These are phyloP conservation scores for Gortyna flavago DNA, from an alignment of 2,888 invertebrate genomes.

Conservation along the genomic window DNA sequence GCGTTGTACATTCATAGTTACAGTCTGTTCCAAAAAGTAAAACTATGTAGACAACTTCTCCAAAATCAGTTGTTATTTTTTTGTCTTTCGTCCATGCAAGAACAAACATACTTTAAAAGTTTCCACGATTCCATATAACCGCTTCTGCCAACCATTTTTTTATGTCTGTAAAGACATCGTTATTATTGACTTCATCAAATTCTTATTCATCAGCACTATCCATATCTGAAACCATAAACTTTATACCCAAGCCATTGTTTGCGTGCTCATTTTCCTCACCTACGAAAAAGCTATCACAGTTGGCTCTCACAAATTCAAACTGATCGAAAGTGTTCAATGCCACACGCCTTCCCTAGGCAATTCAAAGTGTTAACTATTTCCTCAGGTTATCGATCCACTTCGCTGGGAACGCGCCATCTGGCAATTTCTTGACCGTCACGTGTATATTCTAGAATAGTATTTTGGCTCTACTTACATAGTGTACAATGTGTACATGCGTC, in stretches of 20 bases:
- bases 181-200: not conserved
- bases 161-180: not conserved
- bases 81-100: not conserved
- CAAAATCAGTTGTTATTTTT: conserved; percentile 3
- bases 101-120: not conserved
- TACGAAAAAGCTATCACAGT: conserved; percentile 6
- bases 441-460: conserved; percentile 43
- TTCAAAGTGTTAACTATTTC: conserved; percentile 58
- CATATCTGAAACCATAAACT: not conserved
- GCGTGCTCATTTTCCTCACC: not conserved
- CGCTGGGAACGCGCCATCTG: conserved; percentile 63
- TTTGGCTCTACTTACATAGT: conserved; percentile 35
- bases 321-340: conserved; percentile 43
- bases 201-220: conserved; percentile 2
- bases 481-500: not conserved
- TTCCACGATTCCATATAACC: conserved; percentile 1
- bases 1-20: conserved; percentile 1
- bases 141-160: not conserved
- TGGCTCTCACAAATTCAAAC: conserved; percentile 12
- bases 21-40: not conserved
- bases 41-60: not conserved
- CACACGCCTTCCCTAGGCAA: conserved; percentile 46
- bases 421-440: conserved; percentile 52
- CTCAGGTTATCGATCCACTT: conserved; percentile 66
- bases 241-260: conserved; percentile 4